Conservation (phyloP, 2,888 invertebrate genomes). For the Drosophila birchii region DNA sequence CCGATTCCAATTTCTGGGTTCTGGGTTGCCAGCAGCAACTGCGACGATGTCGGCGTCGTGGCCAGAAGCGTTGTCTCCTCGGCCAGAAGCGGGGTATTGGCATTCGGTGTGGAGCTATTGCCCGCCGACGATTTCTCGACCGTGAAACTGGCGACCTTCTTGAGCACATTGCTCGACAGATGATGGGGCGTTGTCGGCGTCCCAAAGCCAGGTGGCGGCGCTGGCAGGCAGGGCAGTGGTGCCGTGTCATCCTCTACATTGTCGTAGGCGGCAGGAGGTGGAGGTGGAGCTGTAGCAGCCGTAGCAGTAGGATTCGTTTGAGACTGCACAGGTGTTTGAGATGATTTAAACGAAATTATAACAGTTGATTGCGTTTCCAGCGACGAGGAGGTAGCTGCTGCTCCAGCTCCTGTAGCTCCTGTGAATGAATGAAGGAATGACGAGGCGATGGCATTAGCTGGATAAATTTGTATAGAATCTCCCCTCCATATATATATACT, state of each 20-base stretch:
- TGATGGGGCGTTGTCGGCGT: conserved; percentile 72
- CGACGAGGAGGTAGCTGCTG: conserved; percentile 60
- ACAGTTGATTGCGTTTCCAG: conserved; percentile 85
- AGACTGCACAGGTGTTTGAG: conserved; percentile 83
- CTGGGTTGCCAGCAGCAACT: conserved; percentile 36
- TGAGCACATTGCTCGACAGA: conserved; percentile 89
- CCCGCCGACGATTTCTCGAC: conserved; percentile 87
- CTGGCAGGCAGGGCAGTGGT: conserved; percentile 52
- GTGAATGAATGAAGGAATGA: conserved; percentile 48
- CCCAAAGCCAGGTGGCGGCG: conserved; percentile 66
- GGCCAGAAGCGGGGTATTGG: conserved; percentile 17
- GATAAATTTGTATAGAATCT: conserved; percentile 50
- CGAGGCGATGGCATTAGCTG: conserved; percentile 52
- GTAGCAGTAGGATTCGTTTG: conserved; percentile 50
- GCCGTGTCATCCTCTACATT: conserved; percentile 50
- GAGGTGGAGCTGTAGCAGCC: conserved; percentile 16
- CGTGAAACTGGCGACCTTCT: conserved; percentile 93
- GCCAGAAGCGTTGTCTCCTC: conserved; percentile 62
- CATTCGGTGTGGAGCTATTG: conserved; percentile 39
- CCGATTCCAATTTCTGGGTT: conserved; percentile 42
- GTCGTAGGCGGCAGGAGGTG: conserved; percentile 26
- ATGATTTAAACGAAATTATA: conserved; percentile 85
- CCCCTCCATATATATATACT: not conserved
- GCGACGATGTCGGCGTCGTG: conserved; percentile 32
- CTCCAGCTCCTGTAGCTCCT: conserved; percentile 41